A percentile compares a stretch with the other conserved stretches of the same genome.
phyloP scores from a whole-genome alignment of 64 coral and sea anemone species.

The Porites lutea region DNA sequence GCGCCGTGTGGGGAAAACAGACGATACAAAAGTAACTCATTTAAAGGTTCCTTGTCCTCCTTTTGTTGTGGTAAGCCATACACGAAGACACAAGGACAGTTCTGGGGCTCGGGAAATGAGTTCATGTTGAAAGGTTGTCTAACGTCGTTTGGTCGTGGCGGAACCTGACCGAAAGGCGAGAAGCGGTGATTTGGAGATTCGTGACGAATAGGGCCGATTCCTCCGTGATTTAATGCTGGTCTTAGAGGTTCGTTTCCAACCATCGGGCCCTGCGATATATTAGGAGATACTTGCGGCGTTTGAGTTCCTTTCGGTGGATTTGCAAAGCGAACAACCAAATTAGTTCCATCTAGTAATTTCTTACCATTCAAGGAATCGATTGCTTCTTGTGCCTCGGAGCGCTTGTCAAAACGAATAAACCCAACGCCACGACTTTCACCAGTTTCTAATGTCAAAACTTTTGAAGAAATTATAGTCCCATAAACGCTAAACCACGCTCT shows the following conservation, averaged over 20 bases:
- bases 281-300: conserved; percentile 24
- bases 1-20: conserved; percentile 89
- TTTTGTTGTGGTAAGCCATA: conserved; percentile 74
- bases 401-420: conserved; percentile 97
- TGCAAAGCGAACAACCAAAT: conserved; percentile 93
- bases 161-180: conserved; percentile 44
- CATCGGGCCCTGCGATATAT: conserved; percentile 11
- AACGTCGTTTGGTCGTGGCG: conserved; percentile 40
- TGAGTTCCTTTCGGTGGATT: conserved; percentile 83
- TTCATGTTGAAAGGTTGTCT: conserved; percentile 54
- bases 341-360: conserved; percentile 59
- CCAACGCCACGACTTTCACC: conserved; percentile 95
- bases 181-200: conserved; percentile 82
- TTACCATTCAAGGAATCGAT: conserved; percentile 92
- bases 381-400: conserved; percentile 85
- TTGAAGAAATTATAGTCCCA: conserved; percentile 94
- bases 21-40: conserved; percentile 74
- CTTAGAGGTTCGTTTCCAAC: conserved; percentile 53
- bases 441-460: conserved; percentile 89
- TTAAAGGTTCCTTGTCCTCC: conserved; percentile 22
- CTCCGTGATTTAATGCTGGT: conserved; percentile 66
- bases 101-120: not conserved
- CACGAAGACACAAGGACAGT: conserved; percentile 86
- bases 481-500: conserved; percentile 84
- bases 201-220: conserved; percentile 71